phyloP scores from a whole-genome alignment of 2,113 vertebrate genomes.

The crab-eating macaque (Macaca fascicularis) region T2T-MFA8v1.1 NC_088381.1:7074001-7074500 shows the following conservation, averaged over 20 bases:
- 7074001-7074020: too few relatives aligned
- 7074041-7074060: neutral
- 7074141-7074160: neutral
- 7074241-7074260: neutral
- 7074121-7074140: neutral
- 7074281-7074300: neutral
- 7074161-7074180: neutral
- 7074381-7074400: neutral
- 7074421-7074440: neutral
- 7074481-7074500: neutral
- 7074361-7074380: neutral
- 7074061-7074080: neutral
- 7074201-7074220: neutral
- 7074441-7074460: neutral
- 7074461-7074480: neutral
- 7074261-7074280: neutral
- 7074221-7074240: neutral
- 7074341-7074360: neutral
- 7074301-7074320: neutral
- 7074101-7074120: neutral
- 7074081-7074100: neutral
- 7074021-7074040: neutral
- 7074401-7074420: neutral
- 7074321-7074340: fast-evolving
- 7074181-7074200: neutral